phyloP scores from a whole-genome alignment of 2,888 invertebrate genomes.

The Ormyrus labotus region DNA sequence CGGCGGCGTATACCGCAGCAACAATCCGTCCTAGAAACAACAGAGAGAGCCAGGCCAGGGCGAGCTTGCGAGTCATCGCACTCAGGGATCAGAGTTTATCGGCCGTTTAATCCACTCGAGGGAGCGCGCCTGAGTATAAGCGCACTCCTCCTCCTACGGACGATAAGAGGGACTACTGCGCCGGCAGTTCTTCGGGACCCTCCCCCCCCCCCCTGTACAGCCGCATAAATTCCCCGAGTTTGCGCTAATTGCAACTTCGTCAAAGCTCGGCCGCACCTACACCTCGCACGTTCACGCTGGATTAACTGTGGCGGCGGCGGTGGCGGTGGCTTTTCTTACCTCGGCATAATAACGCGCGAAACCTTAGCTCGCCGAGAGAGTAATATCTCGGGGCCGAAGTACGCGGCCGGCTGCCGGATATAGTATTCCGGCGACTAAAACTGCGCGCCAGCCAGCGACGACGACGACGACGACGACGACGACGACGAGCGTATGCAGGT shows the following conservation, averaged over 20 bases:
- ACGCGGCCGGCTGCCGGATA: slow-evolving; percentile 35
- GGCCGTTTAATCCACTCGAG: slow-evolving; percentile 50
- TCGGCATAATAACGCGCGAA: background rate
- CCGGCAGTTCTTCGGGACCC: slow-evolving; percentile 18
- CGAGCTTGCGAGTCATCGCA: slow-evolving; percentile 17
- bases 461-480: background rate
- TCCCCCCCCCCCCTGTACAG: background rate
- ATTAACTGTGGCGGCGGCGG: background rate
- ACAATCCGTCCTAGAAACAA: slow-evolving; percentile 42
- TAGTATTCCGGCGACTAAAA: slow-evolving; percentile 20
- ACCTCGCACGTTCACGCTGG: background rate
- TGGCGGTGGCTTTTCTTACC: slow-evolving; percentile 21
- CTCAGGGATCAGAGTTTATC: slow-evolving; percentile 51
- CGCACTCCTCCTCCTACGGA: slow-evolving; percentile 2
- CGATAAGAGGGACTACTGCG: slow-evolving; percentile 33
- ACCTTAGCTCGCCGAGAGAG: background rate
- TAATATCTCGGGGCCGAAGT: background rate
- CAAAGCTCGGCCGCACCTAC: background rate
- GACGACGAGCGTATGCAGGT: background rate
- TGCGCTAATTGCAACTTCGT: slow-evolving; percentile 48
- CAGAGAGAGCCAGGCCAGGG: background rate
- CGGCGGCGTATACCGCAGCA: background rate
- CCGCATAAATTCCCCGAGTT: slow-evolving; percentile 32
- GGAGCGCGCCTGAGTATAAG: slow-evolving; percentile 23
- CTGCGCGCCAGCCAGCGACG: background rate